phyloP scores from a whole-genome alignment of 1,140 invertebrate genomes.

The Trichonephila clavata region DNA sequence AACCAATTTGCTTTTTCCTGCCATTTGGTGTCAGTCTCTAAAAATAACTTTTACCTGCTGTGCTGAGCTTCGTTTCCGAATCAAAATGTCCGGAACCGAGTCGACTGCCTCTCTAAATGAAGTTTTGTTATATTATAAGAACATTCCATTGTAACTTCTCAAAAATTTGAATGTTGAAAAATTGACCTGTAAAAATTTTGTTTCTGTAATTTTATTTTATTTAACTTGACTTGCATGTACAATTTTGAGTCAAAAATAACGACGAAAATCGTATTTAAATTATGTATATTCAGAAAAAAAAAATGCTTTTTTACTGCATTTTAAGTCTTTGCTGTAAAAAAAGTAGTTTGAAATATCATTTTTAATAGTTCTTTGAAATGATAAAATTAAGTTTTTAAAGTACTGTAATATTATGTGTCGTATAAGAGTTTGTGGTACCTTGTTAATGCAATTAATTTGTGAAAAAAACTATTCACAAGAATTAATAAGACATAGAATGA shows the following conservation, averaged over 20 bases:
- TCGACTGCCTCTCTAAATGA: too few relatives aligned
- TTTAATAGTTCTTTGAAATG: background rate
- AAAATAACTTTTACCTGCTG: background rate
- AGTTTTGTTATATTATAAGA: too few relatives aligned
- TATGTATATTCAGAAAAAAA: too few relatives aligned
- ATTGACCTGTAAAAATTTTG: background rate
- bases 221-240: too few relatives aligned
- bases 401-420: too few relatives aligned
- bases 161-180: background rate
- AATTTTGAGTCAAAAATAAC: too few relatives aligned
- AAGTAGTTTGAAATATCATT: background rate
- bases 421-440: too few relatives aligned
- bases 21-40: background rate
- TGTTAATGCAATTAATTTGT: too few relatives aligned
- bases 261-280: too few relatives aligned
- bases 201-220: background rate
- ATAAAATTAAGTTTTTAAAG: too few relatives aligned
- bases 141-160: background rate
- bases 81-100: background rate
- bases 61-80: background rate
- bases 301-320: background rate
- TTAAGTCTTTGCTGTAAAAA: background rate
- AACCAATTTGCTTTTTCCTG: conserved; percentile 16
- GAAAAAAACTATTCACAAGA: too few relatives aligned
- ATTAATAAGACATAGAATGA: too few relatives aligned